Evolutionary conservation across 2,888 invertebrate species (phyloP), one percentile per base, ranked within the genome.

Genomic region (Drosophila affinis): DNA sequence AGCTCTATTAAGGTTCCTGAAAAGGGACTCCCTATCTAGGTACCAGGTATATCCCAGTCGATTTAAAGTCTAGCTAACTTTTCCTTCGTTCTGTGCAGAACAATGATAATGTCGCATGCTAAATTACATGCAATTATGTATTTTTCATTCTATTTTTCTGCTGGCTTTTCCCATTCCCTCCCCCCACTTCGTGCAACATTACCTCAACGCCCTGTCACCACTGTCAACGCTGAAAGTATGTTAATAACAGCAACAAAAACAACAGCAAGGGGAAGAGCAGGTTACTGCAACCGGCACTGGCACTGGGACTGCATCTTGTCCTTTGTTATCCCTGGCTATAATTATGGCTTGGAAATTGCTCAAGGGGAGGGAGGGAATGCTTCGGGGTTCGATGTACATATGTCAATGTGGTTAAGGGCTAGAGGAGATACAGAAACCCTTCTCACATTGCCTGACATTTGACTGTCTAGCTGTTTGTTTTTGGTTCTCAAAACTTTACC

Each of bases 81-180:
- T 7, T 39, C 3, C 39, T 39, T 39, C 3, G 39, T 18, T 18
- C 18, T 18, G 18, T 18, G 45, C 53, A 85, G 77, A 90, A 89
- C 86, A 89, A 90, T 82, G 88, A 90, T 88, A 90, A 89, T 88
- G 88, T 85, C 90, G 85, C 83, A 88, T 84, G 89, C 76, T 81
- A 91, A 90, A 90, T 91, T 90, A 90, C 91, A 87, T 89, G 89
- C 88, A 91, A 90, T 90, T 91, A 90, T 89, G 83, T 77, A 86
- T 87, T 89, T 83, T 87, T 76, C 76, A 68, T 47, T 17, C 65
- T 70, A 71, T 74, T 80, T 72, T 67, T 68, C 57, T 73, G 76
- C 47, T 51, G 64, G 60, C 54, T 72, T 61, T 58, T 64, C 9
- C 21, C n/a, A n/a, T n/a, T 24, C 21, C 21, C 21, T 3, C 21